Evolutionary conservation across 2,797 vertebrate species (phyloP), one percentile per base, ranked within the genome.

Genomic region (Acestrorhynchus altus): DNA sequence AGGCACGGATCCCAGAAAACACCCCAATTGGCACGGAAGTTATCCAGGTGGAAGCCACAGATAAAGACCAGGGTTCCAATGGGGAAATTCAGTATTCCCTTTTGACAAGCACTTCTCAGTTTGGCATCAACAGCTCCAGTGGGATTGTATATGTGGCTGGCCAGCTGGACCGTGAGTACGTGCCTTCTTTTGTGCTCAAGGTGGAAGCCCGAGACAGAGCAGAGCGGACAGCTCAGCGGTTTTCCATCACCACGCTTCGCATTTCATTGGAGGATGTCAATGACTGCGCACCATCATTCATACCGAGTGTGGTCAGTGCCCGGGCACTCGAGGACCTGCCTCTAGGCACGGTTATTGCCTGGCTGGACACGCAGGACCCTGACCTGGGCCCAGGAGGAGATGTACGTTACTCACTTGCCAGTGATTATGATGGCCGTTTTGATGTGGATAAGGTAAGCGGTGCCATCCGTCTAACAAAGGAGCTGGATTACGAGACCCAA

Each of bases 311-410:
- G 67, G 97, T 96, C 77, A 96, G 90, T 0, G 95, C 96, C 51
- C 95, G 96, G 64, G 95, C 95, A 39, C 92, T 97, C 0, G 98
- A 99, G 89, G 98, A 99, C 86, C 92, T 99, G 4, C 98, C 98
- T 0, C 86, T 97, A 11, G 97, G 98, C 77, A 97, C 96, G 0
- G 95, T 99, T 54, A 94, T 99, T 39, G 95, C 96, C 71, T 99
- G 97, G 97, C 84, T 99, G 74, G 98, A 99, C 87, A 97, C 96
- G 11, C 95, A 97, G 0, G 98, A 99, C 84, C 96, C 96, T 4
- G 98, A 99, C 86, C 90, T 96, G 0, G 96, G 97, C 6, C 85
- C 96, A 13, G 98, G 98, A 16, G 96, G 98, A 16, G 96, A 98
- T 81, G 96, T 99, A 8, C 94, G 96, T 13, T 99, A 96, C 84